A percentile compares a stretch with the other conserved stretches of the same genome.
Evolutionary conservation across 2,888 invertebrate species (phyloP).

Genomic region (Actias luna): DNA sequence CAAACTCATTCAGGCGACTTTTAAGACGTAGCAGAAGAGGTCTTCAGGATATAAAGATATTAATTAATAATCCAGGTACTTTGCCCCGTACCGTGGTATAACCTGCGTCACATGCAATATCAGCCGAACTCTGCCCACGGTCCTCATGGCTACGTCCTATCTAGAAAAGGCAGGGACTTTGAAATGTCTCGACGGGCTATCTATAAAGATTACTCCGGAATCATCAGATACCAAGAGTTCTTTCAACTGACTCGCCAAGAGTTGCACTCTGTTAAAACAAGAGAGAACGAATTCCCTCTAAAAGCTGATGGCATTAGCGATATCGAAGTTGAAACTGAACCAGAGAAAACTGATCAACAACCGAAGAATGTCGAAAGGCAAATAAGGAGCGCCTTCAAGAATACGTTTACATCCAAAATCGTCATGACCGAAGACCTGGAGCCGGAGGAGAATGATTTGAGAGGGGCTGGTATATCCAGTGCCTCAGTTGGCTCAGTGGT

Average conservation of each 20-base stretch:
- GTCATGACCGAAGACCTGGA: conserved; percentile 21
- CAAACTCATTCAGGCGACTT: no score
- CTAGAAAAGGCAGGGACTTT: conserved; percentile 36
- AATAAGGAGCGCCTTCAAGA: conserved; percentile 31
- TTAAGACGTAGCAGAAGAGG: no score
- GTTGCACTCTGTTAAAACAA: conserved; percentile 21
- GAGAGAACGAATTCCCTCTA: conserved; percentile 15
- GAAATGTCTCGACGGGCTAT: conserved; percentile 27
- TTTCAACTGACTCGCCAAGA: conserved; percentile 29
- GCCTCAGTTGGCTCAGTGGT: conserved; percentile 34
- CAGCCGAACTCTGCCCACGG: conserved; percentile 77
- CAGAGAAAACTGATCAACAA: conserved; percentile 12
- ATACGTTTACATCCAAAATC: conserved; percentile 31
- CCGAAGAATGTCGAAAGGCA: conserved; percentile 28
- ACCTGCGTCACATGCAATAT: conserved; percentile 82
- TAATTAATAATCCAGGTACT: conserved; percentile 49
- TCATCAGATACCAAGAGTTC: conserved; percentile 38
- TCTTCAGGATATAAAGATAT: neutral
- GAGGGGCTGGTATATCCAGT: conserved; percentile 4
- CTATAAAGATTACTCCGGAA: conserved; percentile 38
- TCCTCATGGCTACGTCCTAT: conserved; percentile 62
- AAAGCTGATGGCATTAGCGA: conserved; percentile 12
- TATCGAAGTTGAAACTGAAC: conserved; percentile 17
- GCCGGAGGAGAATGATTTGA: conserved; percentile 8
- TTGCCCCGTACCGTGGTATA: conserved; percentile 78